phyloP scores from a whole-genome alignment of 2,797 vertebrate genomes.

The Myoxocephalus aenaeus region DNA sequence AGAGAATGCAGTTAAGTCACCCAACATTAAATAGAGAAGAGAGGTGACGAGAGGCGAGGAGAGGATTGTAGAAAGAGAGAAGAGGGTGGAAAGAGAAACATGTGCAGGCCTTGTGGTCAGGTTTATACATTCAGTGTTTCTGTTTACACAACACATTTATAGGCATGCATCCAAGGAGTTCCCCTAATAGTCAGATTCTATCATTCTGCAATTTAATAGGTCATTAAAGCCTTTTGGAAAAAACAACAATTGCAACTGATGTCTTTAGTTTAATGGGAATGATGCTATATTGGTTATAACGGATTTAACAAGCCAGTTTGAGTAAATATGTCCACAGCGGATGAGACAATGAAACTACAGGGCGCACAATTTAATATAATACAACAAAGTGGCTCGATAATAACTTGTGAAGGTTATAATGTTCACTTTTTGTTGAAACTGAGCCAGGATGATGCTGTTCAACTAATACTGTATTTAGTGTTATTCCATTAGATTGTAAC shows the following conservation, averaged over 20 bases:
- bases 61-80: slow-evolving; percentile 17
- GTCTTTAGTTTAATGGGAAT: slow-evolving; percentile 25
- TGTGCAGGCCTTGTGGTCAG: slow-evolving; percentile 19
- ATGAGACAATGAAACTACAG: slow-evolving; percentile 42
- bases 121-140: slow-evolving; percentile 51
- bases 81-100: slow-evolving; percentile 2
- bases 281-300: slow-evolving; percentile 12
- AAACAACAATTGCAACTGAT: slow-evolving; percentile 30
- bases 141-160: slow-evolving; percentile 28
- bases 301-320: slow-evolving; percentile 44
- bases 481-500: not conserved
- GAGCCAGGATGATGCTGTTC: slow-evolving; percentile 16
- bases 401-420: slow-evolving; percentile 8
- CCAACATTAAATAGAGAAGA: slow-evolving; percentile 44
- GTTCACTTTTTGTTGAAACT: slow-evolving; percentile 19
- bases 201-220: slow-evolving; percentile 31
- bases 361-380: slow-evolving; percentile 30
- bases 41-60: slow-evolving; percentile 18
- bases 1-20: slow-evolving; percentile 66
- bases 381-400: slow-evolving; percentile 26
- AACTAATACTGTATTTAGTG: not conserved
- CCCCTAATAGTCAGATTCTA: slow-evolving; percentile 2
- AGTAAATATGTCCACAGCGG: slow-evolving; percentile 42
- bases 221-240: slow-evolving; percentile 29
- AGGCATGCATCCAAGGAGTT: slow-evolving; percentile 40